These are phyloP conservation scores for Lasioglossum malachurum DNA, from an alignment of 2,888 invertebrate species.

Conservation along the genomic window DNA sequence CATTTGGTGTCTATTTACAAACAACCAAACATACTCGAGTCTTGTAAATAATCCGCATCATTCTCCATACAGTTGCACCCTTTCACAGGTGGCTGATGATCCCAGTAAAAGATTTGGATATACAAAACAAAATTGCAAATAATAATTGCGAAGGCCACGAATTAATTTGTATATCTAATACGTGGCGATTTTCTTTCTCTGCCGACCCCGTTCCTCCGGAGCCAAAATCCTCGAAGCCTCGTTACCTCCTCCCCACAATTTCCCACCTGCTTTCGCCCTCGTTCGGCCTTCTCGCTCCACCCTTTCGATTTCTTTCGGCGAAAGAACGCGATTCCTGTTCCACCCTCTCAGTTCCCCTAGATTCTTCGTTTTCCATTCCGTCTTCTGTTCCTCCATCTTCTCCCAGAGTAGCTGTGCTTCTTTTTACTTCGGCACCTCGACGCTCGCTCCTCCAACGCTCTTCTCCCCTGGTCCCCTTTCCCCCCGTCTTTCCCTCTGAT, in stretches of 20 bases:
- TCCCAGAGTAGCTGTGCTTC: not conserved
- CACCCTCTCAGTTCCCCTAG: not conserved
- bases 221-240: not conserved
- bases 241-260: not conserved
- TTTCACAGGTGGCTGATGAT: too few relatives aligned
- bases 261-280: constrained; percentile 1
- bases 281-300: not conserved
- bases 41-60: too few relatives aligned
- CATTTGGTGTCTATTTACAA: too few relatives aligned
- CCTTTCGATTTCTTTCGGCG: constrained; percentile 24
- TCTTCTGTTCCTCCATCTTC: not conserved
- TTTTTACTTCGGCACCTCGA: not conserved
- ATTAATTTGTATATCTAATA: too few relatives aligned
- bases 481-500: not conserved
- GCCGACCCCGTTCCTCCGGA: not conserved
- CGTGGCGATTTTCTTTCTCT: not conserved
- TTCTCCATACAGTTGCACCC: too few relatives aligned
- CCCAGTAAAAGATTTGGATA: too few relatives aligned
- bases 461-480: not conserved
- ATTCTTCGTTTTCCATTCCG: not conserved
- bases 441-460: not conserved
- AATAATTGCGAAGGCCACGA: too few relatives aligned
- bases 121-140: too few relatives aligned
- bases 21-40: too few relatives aligned
- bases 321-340: not conserved